phyloP scores from a whole-genome alignment of 2,113 vertebrate species.

The Etia nguti region DNA sequence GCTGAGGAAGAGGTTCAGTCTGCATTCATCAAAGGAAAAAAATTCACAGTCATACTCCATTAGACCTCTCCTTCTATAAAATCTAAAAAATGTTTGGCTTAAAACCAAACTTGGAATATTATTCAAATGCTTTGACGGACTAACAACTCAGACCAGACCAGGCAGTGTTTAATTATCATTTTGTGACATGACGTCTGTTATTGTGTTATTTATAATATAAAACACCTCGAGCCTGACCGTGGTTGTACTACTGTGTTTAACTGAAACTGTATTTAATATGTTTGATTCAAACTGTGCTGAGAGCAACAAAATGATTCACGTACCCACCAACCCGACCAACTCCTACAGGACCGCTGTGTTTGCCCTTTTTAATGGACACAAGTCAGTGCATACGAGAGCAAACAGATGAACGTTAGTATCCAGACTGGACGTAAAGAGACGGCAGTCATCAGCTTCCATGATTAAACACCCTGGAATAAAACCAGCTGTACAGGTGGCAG shows the following conservation, averaged over 20 bases:
- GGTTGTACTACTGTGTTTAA: background rate
- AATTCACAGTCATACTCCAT: rapidly evolving
- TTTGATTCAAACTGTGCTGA: background rate
- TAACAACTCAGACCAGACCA: background rate
- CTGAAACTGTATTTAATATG: background rate
- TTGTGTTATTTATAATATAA: background rate
- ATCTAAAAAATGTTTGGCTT: background rate
- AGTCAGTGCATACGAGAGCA: background rate
- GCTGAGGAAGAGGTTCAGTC: background rate
- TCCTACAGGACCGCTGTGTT: background rate
- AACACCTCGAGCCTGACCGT: background rate
- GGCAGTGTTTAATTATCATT: background rate
- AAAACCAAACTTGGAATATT: background rate
- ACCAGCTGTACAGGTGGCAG: background rate
- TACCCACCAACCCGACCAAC: background rate
- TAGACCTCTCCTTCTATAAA: background rate
- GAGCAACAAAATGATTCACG: background rate
- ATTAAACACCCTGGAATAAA: background rate
- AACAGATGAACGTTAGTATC: background rate
- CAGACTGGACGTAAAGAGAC: background rate
- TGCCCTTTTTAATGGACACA: no score
- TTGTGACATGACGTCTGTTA: background rate
- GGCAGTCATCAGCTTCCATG: rapidly evolving
- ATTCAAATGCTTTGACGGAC: background rate
- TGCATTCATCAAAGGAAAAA: background rate